Percentiles rank a stretch among this genome's conserved stretches.
These are phyloP conservation scores for Carcina quercana DNA, from an alignment of 2,888 invertebrate genomes.

Conservation along the genomic window DNA sequence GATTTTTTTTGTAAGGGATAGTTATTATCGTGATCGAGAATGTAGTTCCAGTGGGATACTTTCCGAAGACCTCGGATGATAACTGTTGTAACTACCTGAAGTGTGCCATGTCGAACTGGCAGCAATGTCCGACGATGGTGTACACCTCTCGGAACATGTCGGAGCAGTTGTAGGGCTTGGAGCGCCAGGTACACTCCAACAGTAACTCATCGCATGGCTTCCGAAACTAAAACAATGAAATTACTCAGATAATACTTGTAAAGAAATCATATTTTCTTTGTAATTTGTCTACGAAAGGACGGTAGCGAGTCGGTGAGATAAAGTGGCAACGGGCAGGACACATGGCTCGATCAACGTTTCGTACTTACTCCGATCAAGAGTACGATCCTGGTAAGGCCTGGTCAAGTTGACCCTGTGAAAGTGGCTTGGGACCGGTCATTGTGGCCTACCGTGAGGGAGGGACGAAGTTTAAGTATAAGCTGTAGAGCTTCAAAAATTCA, in stretches of 20 bases:
- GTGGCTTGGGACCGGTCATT: no score
- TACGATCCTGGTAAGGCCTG: no score
- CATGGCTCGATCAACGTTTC: background rate
- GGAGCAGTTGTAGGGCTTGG: conserved; percentile 34
- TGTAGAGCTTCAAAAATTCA: no score
- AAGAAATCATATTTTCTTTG: background rate
- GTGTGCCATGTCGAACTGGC: conserved; percentile 48
- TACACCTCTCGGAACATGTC: conserved; percentile 43
- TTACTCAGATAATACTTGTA: background rate
- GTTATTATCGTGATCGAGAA: background rate
- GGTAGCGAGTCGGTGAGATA: background rate
- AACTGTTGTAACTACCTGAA: conserved; percentile 40
- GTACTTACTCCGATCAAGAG: no score
- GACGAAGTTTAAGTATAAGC: no score
- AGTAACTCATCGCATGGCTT: conserved; percentile 43
- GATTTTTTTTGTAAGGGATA: no score
- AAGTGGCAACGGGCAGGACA: background rate
- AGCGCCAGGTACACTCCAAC: conserved; percentile 45
- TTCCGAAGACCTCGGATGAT: no score
- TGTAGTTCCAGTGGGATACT: no score
- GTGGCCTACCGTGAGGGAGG: no score
- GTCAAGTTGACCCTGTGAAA: no score
- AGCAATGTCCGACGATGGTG: conserved; percentile 44
- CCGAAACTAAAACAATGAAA: conserved; percentile 33
- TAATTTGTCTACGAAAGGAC: background rate